A percentile compares a stretch with the other conserved stretches of the same genome.
Conservation (phyloP, 2,113 vertebrate genomes). For the Salvator merianae region DNA sequence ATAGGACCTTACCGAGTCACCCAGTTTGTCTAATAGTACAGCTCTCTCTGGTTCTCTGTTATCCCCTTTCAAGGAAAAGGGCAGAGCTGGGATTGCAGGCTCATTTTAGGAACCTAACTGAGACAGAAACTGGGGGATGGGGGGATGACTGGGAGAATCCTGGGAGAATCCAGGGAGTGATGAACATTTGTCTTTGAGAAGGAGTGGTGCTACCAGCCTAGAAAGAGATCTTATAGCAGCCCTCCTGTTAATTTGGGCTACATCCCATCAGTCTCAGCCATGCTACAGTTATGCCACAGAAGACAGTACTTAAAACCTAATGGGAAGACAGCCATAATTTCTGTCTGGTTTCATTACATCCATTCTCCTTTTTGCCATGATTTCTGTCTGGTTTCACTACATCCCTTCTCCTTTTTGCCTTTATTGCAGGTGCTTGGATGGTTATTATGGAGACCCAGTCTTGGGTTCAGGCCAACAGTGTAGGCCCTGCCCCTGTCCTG, state of each 20-base stretch:
- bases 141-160: background rate
- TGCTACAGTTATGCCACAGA: too few relatives aligned
- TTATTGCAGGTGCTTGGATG: conserved; percentile 75
- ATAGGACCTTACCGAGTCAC: too few relatives aligned
- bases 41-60: background rate
- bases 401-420: fast-evolving
- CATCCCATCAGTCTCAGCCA: too few relatives aligned
- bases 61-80: background rate
- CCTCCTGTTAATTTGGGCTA: too few relatives aligned
- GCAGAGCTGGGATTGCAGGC: background rate
- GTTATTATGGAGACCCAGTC: conserved; percentile 84
- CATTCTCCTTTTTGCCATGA: fast-evolving
- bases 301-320: too few relatives aligned
- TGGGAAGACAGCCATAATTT: background rate
- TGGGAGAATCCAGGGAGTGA: too few relatives aligned
- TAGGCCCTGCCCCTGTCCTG: conserved; percentile 84
- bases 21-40: too few relatives aligned
- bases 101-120: background rate
- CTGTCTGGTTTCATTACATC: background rate
- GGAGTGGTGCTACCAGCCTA: background rate
- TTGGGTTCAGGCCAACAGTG: conserved; percentile 86
- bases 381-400: too few relatives aligned
- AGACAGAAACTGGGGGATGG: background rate
- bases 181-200: too few relatives aligned
- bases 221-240: background rate